Evolutionary conservation across 2,888 invertebrate species (phyloP).

Genomic region (Hydrotaea diabolus): DNA sequence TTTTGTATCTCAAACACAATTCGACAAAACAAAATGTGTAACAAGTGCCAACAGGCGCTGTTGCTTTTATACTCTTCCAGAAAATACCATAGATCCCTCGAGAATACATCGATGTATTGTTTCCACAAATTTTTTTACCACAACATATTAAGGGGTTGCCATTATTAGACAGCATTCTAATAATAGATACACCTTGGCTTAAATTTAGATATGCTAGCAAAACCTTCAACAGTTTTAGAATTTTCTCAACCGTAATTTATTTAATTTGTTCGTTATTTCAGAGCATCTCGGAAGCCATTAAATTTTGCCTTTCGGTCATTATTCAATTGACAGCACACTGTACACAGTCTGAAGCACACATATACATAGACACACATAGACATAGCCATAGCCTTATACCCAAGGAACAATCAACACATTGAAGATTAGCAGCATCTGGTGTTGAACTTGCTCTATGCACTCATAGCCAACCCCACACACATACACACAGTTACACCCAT

Average conservation of each 20-base stretch:
- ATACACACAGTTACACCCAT: background rate
- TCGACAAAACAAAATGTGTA: no score
- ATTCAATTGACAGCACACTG: slow-evolving; percentile 21
- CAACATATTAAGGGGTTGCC: no score
- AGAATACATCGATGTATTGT: no score
- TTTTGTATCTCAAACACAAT: no score
- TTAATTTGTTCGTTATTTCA: slow-evolving; percentile 19
- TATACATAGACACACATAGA: background rate
- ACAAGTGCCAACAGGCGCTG: no score
- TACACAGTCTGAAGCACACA: background rate
- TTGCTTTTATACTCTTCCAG: no score
- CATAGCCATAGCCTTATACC: background rate
- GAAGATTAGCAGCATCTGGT: slow-evolving; percentile 26
- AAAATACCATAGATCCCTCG: no score
- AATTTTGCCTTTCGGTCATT: slow-evolving; percentile 27
- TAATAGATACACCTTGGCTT: background rate
- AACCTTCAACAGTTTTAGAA: slow-evolving; percentile 5
- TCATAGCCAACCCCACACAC: background rate
- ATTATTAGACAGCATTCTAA: background rate
- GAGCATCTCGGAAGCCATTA: slow-evolving; percentile 13
- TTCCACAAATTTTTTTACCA: no score
- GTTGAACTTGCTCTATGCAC: background rate
- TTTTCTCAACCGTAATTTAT: slow-evolving; percentile 13
- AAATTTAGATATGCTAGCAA: background rate
- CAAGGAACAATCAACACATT: slow-evolving; percentile 18